Percentiles rank a stretch among this genome's conserved stretches.
These are phyloP conservation scores for Pagrus major DNA, from an alignment of 2,113 vertebrate species.

Conservation along the genomic window DNA sequence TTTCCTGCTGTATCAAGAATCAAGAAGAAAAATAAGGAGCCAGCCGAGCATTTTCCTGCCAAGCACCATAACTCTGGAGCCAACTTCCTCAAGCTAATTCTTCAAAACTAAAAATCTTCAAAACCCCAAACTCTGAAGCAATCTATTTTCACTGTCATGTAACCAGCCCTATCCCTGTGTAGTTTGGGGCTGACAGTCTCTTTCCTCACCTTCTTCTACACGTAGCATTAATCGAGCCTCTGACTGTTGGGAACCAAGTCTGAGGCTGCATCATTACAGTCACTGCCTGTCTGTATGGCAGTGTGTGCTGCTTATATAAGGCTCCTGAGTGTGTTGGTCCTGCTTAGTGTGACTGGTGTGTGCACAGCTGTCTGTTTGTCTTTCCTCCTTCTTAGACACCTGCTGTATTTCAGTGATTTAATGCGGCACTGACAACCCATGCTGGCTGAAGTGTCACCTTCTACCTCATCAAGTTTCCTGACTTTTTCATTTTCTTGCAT, in stretches of 20 bases:
- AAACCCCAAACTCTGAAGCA: constrained; percentile 39
- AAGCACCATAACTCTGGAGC: constrained; percentile 40
- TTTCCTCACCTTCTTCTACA: constrained; percentile 31
- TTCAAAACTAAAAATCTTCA: constrained; percentile 46
- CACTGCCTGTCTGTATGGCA: constrained; percentile 40
- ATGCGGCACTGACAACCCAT: background rate
- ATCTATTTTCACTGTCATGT: constrained; percentile 38
- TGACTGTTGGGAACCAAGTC: constrained; percentile 25
- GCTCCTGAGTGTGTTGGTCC: constrained; percentile 39
- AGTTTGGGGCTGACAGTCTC: constrained; percentile 22
- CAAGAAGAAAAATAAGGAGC: constrained; percentile 37
- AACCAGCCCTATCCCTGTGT: constrained; percentile 23
- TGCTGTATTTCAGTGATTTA: constrained; percentile 42
- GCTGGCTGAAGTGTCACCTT: constrained; percentile 9
- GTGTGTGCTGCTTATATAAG: constrained; percentile 58
- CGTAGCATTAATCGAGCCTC: constrained; percentile 41
- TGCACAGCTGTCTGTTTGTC: constrained; percentile 53
- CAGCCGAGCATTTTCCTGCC: constrained; percentile 36
- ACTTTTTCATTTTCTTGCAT: background rate
- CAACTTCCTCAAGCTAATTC: constrained; percentile 40
- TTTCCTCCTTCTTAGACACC: constrained; percentile 29
- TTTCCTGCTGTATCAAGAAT: constrained; percentile 36
- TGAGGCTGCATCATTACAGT: constrained; percentile 59
- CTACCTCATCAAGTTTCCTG: background rate
- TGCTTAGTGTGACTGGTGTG: constrained; percentile 35